Evolutionary conservation across 2,888 invertebrate genomes (phyloP).

Genomic region (Phyto melanocephala): DNA sequence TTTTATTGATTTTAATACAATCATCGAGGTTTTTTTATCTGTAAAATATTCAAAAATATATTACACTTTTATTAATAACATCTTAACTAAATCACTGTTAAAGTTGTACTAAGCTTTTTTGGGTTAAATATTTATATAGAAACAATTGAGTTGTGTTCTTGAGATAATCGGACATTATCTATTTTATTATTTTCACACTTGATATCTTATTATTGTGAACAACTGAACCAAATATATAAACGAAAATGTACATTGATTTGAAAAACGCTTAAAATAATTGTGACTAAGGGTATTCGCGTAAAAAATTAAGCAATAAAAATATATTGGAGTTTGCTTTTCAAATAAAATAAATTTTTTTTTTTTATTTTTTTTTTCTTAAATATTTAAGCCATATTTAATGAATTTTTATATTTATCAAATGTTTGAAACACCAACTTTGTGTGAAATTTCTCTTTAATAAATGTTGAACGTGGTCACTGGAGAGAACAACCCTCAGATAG

Average conservation of each 20-base stretch:
- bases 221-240: background rate
- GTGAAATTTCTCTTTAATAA: too few relatives aligned
- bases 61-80: background rate
- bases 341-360: too few relatives aligned
- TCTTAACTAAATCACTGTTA: slow-evolving; percentile 23
- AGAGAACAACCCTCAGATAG: too few relatives aligned
- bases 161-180: slow-evolving; percentile 46
- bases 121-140: background rate
- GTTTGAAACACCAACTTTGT: too few relatives aligned
- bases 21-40: slow-evolving; percentile 54
- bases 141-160: slow-evolving; percentile 10
- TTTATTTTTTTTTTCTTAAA: too few relatives aligned
- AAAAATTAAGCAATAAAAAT: background rate
- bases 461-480: too few relatives aligned
- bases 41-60: background rate
- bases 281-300: background rate
- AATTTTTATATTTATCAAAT: too few relatives aligned
- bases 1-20: slow-evolving; percentile 56
- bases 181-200: slow-evolving; percentile 23
- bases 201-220: background rate
- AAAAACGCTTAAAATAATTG: background rate
- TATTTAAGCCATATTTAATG: too few relatives aligned
- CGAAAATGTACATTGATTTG: background rate
- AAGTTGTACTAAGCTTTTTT: slow-evolving; percentile 22
- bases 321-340: too few relatives aligned